phyloP scores from a whole-genome alignment of 2,113 vertebrate genomes.

The Crypturellus undulatus region DNA sequence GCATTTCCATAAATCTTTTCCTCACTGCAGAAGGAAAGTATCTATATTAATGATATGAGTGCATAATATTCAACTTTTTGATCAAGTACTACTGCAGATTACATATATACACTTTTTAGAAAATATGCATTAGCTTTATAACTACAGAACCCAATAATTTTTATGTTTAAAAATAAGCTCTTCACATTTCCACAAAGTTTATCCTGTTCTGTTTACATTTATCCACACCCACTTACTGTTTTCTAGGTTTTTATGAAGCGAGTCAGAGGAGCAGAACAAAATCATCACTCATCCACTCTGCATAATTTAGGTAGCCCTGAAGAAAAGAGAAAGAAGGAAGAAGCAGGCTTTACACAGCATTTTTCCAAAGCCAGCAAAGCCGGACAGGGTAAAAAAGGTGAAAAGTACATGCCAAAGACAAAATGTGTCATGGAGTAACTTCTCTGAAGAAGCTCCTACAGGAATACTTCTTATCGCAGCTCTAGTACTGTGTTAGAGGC shows the following conservation, averaged over 20 bases:
- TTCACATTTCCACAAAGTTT: background rate
- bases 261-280: background rate
- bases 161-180: background rate
- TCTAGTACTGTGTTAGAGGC: background rate
- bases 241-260: background rate
- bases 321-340: background rate
- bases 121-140: background rate
- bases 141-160: background rate
- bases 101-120: background rate
- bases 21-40: background rate
- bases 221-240: background rate
- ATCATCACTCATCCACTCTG: rapidly evolving
- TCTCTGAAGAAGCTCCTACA: background rate
- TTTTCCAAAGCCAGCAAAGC: background rate
- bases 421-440: background rate
- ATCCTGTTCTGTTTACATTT: background rate
- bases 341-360: background rate
- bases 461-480: background rate
- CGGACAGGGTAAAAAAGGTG: background rate
- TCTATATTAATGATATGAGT: background rate
- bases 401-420: background rate
- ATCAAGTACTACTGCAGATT: background rate
- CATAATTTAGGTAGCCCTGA: background rate
- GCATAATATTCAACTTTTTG: background rate
- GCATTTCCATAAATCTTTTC: background rate